phyloP scores from a whole-genome alignment of 2,888 invertebrate genomes.

The Apoda limacodes region DNA sequence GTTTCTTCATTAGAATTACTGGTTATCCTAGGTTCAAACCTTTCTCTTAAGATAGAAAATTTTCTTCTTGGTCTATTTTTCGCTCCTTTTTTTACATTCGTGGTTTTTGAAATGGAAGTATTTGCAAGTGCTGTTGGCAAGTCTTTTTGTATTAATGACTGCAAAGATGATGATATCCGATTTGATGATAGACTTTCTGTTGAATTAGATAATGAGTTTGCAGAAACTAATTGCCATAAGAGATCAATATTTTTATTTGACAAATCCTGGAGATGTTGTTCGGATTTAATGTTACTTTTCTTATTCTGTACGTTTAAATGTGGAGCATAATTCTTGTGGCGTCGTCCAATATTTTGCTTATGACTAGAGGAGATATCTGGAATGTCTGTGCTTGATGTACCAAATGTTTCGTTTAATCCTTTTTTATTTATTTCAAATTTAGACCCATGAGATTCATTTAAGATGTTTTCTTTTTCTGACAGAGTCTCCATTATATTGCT shows the following conservation, averaged over 20 bases:
- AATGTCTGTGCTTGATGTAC: slow-evolving; percentile 23
- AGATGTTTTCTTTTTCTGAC: slow-evolving; percentile 51
- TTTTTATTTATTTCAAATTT: slow-evolving; percentile 39
- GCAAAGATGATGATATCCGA: slow-evolving; percentile 51
- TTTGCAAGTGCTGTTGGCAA: slow-evolving; percentile 27
- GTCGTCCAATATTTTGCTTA: slow-evolving; percentile 35
- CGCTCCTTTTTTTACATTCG: slow-evolving; percentile 46
- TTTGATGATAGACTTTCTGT: slow-evolving; percentile 44
- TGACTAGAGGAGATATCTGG: slow-evolving; percentile 24
- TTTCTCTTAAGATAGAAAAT: slow-evolving; percentile 69
- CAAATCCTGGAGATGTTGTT: slow-evolving; percentile 38
- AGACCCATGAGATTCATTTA: slow-evolving; percentile 31
- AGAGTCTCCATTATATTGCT: slow-evolving; percentile 55
- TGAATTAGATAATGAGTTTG: slow-evolving; percentile 40
- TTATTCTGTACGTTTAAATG: slow-evolving; percentile 34
- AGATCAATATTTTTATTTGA: slow-evolving; percentile 58
- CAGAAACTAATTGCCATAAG: slow-evolving; percentile 56
- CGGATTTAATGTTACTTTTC: slow-evolving; percentile 35
- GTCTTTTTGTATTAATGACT: slow-evolving; percentile 58
- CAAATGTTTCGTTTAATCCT: slow-evolving; percentile 27
- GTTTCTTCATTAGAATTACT: slow-evolving; percentile 59
- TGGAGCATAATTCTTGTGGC: slow-evolving; percentile 31
- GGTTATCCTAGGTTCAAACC: slow-evolving; percentile 63
- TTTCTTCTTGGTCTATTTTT: slow-evolving; percentile 64
- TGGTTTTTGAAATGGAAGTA: slow-evolving; percentile 34